Base-by-base conservation (phyloP, 2,888 invertebrate species). In the Auanema freiburgensis region DNA sequence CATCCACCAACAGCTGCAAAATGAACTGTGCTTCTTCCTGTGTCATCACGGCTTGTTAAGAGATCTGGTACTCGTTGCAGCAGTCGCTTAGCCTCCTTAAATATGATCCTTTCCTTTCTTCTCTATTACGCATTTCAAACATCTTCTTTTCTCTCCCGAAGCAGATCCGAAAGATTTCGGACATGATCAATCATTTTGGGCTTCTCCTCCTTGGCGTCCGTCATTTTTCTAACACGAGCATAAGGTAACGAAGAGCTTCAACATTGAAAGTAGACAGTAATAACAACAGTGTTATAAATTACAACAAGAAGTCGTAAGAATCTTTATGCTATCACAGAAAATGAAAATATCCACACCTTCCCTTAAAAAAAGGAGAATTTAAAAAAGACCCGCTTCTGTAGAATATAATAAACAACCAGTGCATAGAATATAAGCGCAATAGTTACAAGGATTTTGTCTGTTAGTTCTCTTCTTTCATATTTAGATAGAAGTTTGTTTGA, bases 401-500 rank as follows among this genome's bases (percentile, higher is more conserved):
- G 88, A 79, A 96, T 92, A 83, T 96, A 96, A 78, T 93, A 87
- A 52, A 93, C 93, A 76, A 93, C 93, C 14, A 91, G 91, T 74
- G 92, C 86, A 84, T 93, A 93, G 86, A 94, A 91, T 4, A 89
- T 88, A 84, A 93, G 91, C 65, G 92, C 92, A 81, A 93, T 89
- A 76, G 90, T 89, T 83, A 93, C 88, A 10, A 97, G 88, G 63
- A 94, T 89, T 87, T 94, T 95, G 84, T 97, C 96, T 0, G 96
- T 97, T 71, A 93, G 90, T 86, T 97, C 96, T 43, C 96, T 88
- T 59, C 95, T 87, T 2, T 92, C 92, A 84, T 95, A 96, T 86
- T 96, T 97, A 61, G 92, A 92, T 51, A 97, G 86, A 10, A 97
- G 87, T 84, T 93, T 93, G 72, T 92, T 91, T 0, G 94, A 93